Percentiles rank a stretch among this genome's conserved stretches.
Evolutionary conservation across 2,888 invertebrate genomes (phyloP).

Genomic region (Cephus rjabovi): DNA sequence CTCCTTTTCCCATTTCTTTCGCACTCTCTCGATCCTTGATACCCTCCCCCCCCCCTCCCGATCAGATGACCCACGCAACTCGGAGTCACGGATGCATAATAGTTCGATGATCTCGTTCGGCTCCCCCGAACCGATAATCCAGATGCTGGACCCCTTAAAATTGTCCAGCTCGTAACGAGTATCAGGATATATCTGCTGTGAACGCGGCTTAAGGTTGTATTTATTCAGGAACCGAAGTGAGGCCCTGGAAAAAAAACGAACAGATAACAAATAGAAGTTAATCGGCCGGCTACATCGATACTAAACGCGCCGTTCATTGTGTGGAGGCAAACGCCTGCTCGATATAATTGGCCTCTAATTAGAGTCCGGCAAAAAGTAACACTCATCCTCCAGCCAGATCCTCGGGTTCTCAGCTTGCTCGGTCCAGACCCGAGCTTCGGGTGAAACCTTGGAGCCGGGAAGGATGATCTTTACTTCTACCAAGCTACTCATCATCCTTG

Average conservation of each 20-base stretch:
- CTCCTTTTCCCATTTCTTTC: slow-evolving; percentile 15
- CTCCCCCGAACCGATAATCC: neutral
- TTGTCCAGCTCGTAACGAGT: neutral
- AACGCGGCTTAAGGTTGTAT: slow-evolving; percentile 41
- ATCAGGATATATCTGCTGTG: slow-evolving; percentile 20
- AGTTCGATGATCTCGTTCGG: neutral
- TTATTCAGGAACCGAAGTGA: slow-evolving; percentile 42
- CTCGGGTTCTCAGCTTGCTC: neutral
- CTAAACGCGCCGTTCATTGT: slow-evolving; percentile 56
- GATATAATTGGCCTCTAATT: slow-evolving; percentile 61
- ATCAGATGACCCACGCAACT: neutral
- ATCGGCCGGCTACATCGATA: slow-evolving; percentile 55
- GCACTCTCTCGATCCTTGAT: neutral
- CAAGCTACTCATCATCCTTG: slow-evolving; percentile 10
- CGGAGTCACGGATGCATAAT: neutral
- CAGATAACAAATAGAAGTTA: slow-evolving; percentile 56
- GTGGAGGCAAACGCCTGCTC: slow-evolving; percentile 57
- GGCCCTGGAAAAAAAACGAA: slow-evolving; percentile 44
- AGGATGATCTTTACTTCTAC: slow-evolving; percentile 21
- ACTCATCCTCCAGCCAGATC: slow-evolving; percentile 25
- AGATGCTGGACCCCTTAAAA: neutral
- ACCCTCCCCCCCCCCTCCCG: neutral
- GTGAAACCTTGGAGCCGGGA: slow-evolving; percentile 1
- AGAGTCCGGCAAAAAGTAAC: slow-evolving; percentile 44
- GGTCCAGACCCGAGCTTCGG: neutral